These are phyloP conservation scores for Rhagoletis pomonella DNA, from an alignment of 1,140 invertebrate genomes.

Conservation along the genomic window DNA sequence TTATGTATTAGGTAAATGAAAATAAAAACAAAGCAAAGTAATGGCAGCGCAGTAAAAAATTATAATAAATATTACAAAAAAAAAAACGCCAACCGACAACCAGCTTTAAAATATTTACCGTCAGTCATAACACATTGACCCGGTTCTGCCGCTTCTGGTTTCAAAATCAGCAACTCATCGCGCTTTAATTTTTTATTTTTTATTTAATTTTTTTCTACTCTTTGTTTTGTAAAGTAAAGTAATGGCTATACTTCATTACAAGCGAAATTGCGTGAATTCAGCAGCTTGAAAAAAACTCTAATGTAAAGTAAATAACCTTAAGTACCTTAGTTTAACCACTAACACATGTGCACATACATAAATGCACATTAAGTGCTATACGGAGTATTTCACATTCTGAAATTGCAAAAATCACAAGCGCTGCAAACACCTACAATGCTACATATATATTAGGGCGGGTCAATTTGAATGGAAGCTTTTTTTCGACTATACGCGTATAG, in stretches of 20 bases:
- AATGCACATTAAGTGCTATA: no score
- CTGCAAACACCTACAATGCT: no score
- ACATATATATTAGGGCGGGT: no score
- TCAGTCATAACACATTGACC: constrained; percentile 34
- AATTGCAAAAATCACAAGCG: no score
- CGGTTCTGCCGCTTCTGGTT: constrained; percentile 27
- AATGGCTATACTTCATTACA: background rate
- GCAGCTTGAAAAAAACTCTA: background rate
- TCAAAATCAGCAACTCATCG: constrained; percentile 20
- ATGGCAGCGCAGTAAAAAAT: background rate
- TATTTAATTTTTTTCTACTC: background rate
- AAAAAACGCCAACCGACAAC: background rate
- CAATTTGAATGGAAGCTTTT: no score
- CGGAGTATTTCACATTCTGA: no score
- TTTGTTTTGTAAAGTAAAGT: background rate
- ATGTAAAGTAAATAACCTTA: constrained; percentile 1
- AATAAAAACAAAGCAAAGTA: background rate
- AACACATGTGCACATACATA: no score
- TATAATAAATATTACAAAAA: background rate
- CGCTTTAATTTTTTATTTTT: constrained; percentile 14
- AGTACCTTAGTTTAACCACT: background rate
- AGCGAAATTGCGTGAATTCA: background rate
- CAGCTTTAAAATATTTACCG: constrained; percentile 2
- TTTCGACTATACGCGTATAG: no score
- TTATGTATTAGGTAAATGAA: background rate